These are phyloP conservation scores for Carpatolechia fugitivella DNA, from an alignment of 2,888 invertebrate genomes.

Conservation along the genomic window DNA sequence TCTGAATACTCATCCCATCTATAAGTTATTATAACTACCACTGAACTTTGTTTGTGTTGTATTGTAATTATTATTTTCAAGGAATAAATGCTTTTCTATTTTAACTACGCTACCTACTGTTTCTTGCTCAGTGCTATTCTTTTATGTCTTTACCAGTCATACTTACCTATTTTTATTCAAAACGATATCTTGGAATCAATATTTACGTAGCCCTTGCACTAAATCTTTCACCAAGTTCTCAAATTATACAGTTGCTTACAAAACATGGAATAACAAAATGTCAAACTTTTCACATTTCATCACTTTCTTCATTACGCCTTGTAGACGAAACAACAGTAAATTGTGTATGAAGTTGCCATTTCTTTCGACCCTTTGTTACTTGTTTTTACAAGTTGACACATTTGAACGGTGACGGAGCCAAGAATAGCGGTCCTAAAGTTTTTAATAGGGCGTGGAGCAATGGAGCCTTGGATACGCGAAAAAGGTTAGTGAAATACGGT, in stretches of 20 bases:
- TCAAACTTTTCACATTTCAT: neutral
- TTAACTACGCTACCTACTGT: too few relatives aligned
- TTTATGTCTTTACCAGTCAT: too few relatives aligned
- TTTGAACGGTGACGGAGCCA: constrained; percentile 50
- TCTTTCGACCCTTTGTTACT: constrained; percentile 22
- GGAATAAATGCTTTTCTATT: too few relatives aligned
- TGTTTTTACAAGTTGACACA: constrained; percentile 59
- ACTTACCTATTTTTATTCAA: too few relatives aligned
- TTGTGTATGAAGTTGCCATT: constrained; percentile 13
- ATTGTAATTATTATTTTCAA: too few relatives aligned
- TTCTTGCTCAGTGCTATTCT: too few relatives aligned
- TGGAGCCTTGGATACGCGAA: neutral
- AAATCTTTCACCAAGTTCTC: neutral
- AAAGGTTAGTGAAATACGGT: too few relatives aligned
- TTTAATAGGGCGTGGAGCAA: constrained; percentile 52
- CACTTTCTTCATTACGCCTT: neutral
- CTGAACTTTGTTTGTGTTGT: too few relatives aligned
- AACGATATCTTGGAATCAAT: too few relatives aligned
- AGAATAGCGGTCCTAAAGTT: constrained; percentile 72
- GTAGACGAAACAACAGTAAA: constrained; percentile 11
- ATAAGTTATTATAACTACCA: too few relatives aligned
- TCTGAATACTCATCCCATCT: too few relatives aligned
- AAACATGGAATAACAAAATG: neutral
- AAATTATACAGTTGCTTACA: neutral
- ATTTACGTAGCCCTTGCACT: too few relatives aligned